Evolutionary conservation across 2,797 vertebrate species (phyloP).

Genomic region (Morelia viridis): DNA sequence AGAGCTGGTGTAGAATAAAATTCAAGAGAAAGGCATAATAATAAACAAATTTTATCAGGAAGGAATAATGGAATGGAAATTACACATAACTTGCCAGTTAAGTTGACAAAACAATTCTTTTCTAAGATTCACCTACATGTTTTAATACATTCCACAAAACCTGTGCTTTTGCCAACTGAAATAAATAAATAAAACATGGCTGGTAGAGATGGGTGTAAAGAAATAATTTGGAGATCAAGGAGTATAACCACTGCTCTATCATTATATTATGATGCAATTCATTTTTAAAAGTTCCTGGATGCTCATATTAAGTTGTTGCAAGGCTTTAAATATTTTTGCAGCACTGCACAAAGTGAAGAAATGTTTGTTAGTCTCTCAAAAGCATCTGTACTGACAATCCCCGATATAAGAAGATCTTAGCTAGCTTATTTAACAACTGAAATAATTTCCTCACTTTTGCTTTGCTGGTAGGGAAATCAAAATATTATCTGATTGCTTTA

Average conservation of each 20-base stretch:
- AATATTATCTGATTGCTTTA: slow-evolving; percentile 34
- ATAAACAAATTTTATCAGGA: not conserved
- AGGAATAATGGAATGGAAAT: not conserved
- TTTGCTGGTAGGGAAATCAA: slow-evolving; percentile 7
- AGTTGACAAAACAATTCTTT: rapidly evolving
- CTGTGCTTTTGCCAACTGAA: not conserved
- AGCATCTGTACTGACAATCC: slow-evolving; percentile 4
- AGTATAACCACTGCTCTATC: not conserved
- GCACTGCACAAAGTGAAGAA: not conserved
- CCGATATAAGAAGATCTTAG: not conserved
- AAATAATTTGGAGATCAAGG: slow-evolving; percentile 13
- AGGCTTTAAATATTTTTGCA: slow-evolving; percentile 12
- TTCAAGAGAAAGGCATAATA: not conserved
- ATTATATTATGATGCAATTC: not conserved
- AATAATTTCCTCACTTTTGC: not conserved
- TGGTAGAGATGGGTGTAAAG: not conserved
- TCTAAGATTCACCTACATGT: not conserved
- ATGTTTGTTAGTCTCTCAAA: slow-evolving; percentile 9
- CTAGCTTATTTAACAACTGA: slow-evolving; percentile 26
- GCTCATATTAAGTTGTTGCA: not conserved
- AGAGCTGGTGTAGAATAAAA: not conserved
- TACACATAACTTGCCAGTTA: not conserved
- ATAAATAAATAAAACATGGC: not conserved
- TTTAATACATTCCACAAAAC: not conserved
- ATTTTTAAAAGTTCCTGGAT: not conserved